These are phyloP conservation scores for Geococcyx californianus DNA, from an alignment of 2,113 vertebrate genomes.

Conservation along the genomic window DNA sequence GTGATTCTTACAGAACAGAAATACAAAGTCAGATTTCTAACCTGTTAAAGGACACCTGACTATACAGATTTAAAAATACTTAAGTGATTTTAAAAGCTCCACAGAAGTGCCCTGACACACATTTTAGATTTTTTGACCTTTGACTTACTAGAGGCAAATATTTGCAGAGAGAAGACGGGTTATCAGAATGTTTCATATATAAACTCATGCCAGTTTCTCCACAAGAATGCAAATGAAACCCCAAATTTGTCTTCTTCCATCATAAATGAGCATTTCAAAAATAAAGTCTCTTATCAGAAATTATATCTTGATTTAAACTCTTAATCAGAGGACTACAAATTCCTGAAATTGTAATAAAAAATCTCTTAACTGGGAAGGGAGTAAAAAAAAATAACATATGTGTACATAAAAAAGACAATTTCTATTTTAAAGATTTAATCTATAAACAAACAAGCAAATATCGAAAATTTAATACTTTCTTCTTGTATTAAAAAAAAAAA, in stretches of 20 bases:
- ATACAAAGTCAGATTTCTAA: background rate
- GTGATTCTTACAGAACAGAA: background rate
- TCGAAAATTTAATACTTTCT: background rate
- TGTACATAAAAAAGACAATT: background rate
- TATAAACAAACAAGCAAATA: background rate
- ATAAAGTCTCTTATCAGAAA: background rate
- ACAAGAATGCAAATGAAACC: background rate
- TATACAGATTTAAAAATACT: background rate
- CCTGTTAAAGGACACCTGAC: background rate
- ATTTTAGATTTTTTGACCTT: constrained; percentile 8
- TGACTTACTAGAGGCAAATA: background rate
- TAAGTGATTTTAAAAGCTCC: background rate
- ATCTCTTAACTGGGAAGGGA: background rate
- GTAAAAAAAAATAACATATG: fast-evolving
- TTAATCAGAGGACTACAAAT: background rate
- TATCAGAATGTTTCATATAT: background rate
- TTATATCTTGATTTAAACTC: background rate
- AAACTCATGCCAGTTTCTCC: background rate
- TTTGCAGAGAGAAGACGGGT: background rate
- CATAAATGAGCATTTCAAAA: background rate
- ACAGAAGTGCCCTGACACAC: background rate
- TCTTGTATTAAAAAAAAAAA: background rate
- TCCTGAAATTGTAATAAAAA: background rate
- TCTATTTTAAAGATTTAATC: background rate
- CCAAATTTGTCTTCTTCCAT: background rate